Percentiles rank a stretch among this genome's conserved stretches.
Evolutionary conservation across 2,797 vertebrate genomes (phyloP).

Genomic region (Arnoldichthys spilopterus): DNA sequence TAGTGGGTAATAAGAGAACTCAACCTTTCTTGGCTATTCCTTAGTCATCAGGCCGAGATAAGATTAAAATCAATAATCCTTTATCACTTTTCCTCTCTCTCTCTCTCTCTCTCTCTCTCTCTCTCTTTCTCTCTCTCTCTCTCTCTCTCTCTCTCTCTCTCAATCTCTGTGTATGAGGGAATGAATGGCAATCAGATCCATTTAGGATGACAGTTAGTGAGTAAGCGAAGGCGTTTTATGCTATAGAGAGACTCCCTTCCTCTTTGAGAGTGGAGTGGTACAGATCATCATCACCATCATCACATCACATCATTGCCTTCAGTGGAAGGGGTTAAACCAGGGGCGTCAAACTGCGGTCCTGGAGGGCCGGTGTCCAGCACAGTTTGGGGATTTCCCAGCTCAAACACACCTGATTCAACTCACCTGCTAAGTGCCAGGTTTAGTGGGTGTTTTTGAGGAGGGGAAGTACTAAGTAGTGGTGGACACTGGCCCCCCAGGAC

Average conservation of each 20-base stretch:
- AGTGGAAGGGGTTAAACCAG: too few relatives aligned
- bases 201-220: neutral
- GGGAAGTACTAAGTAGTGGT: too few relatives aligned
- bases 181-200: neutral
- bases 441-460: too few relatives aligned
- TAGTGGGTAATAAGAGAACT: neutral
- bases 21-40: conserved; percentile 2
- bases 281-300: too few relatives aligned
- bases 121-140: neutral
- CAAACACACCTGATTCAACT: too few relatives aligned
- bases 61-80: conserved; percentile 42
- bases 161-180: neutral
- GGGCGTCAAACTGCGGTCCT: too few relatives aligned
- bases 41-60: conserved; percentile 32
- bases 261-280: too few relatives aligned
- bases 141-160: neutral
- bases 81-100: neutral
- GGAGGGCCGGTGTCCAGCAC: too few relatives aligned
- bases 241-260: neutral
- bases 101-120: neutral
- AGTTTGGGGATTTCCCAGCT: too few relatives aligned
- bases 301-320: too few relatives aligned
- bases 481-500: too few relatives aligned
- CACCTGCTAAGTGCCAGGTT: too few relatives aligned
- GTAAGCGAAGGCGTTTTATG: neutral